Percentiles rank a stretch among this genome's conserved stretches.
Evolutionary conservation across 2,888 invertebrate genomes (phyloP).

Genomic region (Coenonympha glycerion): DNA sequence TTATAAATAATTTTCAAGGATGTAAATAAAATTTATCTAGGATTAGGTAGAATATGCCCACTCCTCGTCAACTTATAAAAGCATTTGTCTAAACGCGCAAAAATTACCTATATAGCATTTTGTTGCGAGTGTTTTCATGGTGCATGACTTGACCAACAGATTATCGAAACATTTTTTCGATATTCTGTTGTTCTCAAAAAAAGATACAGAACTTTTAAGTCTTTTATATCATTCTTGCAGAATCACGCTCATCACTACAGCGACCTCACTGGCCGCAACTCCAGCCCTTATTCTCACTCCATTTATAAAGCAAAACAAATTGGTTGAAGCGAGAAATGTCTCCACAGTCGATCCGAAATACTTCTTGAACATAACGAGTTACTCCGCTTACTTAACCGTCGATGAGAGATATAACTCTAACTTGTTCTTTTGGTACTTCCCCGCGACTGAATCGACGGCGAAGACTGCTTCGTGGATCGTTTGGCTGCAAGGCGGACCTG

Average conservation of each 20-base stretch:
- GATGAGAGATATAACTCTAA: conserved; percentile 83
- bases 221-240: too few relatives aligned
- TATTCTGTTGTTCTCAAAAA: too few relatives aligned
- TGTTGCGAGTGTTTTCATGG: too few relatives aligned
- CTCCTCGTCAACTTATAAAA: too few relatives aligned
- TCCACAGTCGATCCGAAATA: conserved; percentile 45
- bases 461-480: conserved; percentile 82
- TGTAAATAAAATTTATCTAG: too few relatives aligned
- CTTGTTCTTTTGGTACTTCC: conserved; percentile 91
- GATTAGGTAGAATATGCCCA: too few relatives aligned
- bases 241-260: neutral
- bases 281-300: conserved; percentile 51
- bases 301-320: conserved; percentile 42
- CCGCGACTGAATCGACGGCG: conserved; percentile 55
- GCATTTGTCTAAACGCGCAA: too few relatives aligned
- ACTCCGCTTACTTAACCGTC: conserved; percentile 78
- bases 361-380: conserved; percentile 59
- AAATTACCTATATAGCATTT: too few relatives aligned
- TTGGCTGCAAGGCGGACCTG: conserved; percentile 93
- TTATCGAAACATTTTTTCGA: too few relatives aligned
- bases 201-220: too few relatives aligned
- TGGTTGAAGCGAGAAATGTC: conserved; percentile 41
- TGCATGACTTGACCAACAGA: too few relatives aligned
- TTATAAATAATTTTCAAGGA: too few relatives aligned
- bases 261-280: conserved; percentile 36